These are phyloP conservation scores for Corythoichthys haematopterus DNA, from an alignment of 2,113 vertebrate species.

Conservation along the genomic window DNA sequence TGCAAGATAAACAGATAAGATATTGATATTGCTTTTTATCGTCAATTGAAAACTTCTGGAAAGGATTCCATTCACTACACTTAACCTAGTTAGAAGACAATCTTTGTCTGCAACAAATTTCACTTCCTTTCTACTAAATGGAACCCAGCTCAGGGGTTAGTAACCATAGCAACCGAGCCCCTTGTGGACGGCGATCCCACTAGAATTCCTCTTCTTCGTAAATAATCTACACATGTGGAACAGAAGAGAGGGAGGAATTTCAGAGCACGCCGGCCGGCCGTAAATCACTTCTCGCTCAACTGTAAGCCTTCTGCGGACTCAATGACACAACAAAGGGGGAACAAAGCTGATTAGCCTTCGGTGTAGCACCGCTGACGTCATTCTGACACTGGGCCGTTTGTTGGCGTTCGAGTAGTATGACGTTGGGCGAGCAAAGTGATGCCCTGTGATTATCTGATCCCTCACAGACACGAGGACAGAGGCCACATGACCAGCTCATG, in stretches of 20 bases:
- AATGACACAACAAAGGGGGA: slow-evolving; percentile 33
- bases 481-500: slow-evolving; percentile 48
- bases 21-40: not conserved
- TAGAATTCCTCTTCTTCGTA: slow-evolving; percentile 73
- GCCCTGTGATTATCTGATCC: slow-evolving; percentile 55
- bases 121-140: slow-evolving; percentile 59
- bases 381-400: slow-evolving; percentile 50
- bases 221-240: slow-evolving; percentile 73
- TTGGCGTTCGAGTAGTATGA: slow-evolving; percentile 41
- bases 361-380: slow-evolving; percentile 58
- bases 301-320: slow-evolving; percentile 51
- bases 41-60: not conserved
- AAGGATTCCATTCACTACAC: slow-evolving; percentile 30
- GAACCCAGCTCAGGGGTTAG: slow-evolving; percentile 69
- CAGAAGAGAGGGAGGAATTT: slow-evolving; percentile 64
- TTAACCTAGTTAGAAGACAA: slow-evolving; percentile 39
- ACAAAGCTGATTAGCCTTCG: slow-evolving; percentile 44
- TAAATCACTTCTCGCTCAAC: slow-evolving; percentile 59
- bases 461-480: slow-evolving; percentile 40
- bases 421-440: slow-evolving; percentile 33
- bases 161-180: slow-evolving; percentile 73
- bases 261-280: slow-evolving; percentile 34
- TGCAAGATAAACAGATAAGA: not conserved
- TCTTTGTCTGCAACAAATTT: slow-evolving; percentile 57
- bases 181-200: slow-evolving; percentile 65